Evolutionary conservation across 2,888 invertebrate species (phyloP).

Genomic region (Zeuzera pyrina): DNA sequence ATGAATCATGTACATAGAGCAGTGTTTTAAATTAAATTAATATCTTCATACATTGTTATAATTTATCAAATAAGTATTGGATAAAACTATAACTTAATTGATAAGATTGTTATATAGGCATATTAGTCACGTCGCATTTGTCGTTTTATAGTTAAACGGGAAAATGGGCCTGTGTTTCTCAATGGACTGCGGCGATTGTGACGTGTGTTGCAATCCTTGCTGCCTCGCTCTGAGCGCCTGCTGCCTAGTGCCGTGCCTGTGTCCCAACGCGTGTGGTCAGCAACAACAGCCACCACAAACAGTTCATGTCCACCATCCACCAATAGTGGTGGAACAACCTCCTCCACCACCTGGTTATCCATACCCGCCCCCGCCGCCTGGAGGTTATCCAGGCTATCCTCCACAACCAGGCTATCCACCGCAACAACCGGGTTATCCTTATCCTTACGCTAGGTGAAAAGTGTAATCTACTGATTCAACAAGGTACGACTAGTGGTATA

Average conservation of each 20-base stretch:
- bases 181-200: conserved; percentile 56
- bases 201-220: conserved; percentile 43
- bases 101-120: not conserved
- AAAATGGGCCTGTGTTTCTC: conserved; percentile 62
- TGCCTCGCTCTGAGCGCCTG: conserved; percentile 58
- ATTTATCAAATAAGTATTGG: too few relatives aligned
- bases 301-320: conserved; percentile 47
- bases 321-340: conserved; percentile 40
- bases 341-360: conserved; percentile 23
- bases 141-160: conserved; percentile 10
- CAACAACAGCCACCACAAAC: conserved; percentile 45
- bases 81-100: too few relatives aligned
- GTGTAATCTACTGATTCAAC: too few relatives aligned
- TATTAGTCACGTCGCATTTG: conserved; percentile 1
- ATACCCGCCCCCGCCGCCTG: conserved; percentile 27
- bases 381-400: conserved; percentile 30
- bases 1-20: not conserved
- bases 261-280: conserved; percentile 61
- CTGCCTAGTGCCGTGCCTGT: conserved; percentile 56
- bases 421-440: conserved; percentile 4
- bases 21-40: too few relatives aligned
- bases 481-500: not conserved
- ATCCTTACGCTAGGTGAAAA: too few relatives aligned
- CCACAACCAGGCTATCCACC: conserved; percentile 28
- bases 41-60: too few relatives aligned